A percentile compares a stretch with the other conserved stretches of the same genome.
phyloP scores from a whole-genome alignment of 2,113 vertebrate species.

The Calidris pugnax region DNA sequence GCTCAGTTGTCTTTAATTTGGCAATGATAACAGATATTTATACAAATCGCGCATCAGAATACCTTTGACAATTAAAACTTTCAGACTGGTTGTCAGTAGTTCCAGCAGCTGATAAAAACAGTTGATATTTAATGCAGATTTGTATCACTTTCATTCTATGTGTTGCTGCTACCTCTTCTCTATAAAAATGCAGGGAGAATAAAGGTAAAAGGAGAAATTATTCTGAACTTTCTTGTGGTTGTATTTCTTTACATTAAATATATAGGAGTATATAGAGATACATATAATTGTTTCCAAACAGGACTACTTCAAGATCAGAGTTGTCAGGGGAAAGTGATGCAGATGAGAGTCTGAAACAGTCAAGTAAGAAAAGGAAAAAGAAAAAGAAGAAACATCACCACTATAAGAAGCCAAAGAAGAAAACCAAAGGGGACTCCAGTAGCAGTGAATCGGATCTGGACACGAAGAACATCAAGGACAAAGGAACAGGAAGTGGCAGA shows the following conservation, averaged over 20 bases:
- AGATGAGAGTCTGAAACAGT: slow-evolving; percentile 37
- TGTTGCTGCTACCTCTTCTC: background rate
- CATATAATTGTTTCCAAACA: slow-evolving; percentile 22
- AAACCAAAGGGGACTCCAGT: slow-evolving; percentile 52
- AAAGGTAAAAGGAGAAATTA: background rate
- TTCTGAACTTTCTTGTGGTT: background rate
- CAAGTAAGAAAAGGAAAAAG: slow-evolving; percentile 82
- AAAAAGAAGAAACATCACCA: slow-evolving; percentile 80
- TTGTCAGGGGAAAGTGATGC: slow-evolving; percentile 51
- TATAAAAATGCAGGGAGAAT: background rate
- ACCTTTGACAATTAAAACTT: background rate
- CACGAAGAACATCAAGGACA: slow-evolving; percentile 73
- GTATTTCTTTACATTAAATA: background rate
- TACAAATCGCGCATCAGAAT: background rate
- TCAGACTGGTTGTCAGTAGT: background rate
- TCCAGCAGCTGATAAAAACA: background rate
- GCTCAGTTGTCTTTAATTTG: background rate
- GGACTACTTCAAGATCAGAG: slow-evolving; percentile 60
- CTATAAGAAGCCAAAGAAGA: slow-evolving; percentile 72
- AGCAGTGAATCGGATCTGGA: slow-evolving; percentile 74
- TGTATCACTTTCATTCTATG: background rate
- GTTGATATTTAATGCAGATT: background rate
- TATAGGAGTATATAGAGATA: background rate
- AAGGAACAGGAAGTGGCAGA: background rate
- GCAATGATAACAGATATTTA: background rate